These are phyloP conservation scores for Gobiocypris rarus DNA, from an alignment of 2,113 vertebrate genomes.

Conservation along the genomic window DNA sequence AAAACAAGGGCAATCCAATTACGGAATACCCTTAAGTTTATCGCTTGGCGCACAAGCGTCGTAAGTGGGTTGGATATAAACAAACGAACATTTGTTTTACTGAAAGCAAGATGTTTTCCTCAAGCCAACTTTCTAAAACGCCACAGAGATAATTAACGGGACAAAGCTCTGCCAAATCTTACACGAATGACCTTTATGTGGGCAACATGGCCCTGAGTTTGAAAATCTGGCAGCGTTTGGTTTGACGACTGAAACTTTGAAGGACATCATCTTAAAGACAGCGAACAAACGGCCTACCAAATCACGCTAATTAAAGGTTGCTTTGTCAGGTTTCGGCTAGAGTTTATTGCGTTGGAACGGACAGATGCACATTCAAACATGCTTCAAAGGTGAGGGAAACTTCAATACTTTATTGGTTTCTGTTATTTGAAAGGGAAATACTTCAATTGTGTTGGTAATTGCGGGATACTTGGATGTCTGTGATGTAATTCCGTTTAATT, in stretches of 20 bases:
- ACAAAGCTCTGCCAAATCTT: constrained; percentile 43
- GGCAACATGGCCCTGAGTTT: constrained; percentile 23
- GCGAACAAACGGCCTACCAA: constrained; percentile 60
- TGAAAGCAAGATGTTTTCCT: constrained; percentile 38
- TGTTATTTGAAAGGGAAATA: constrained; percentile 57
- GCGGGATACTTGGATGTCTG: constrained; percentile 48
- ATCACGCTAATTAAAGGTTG: constrained; percentile 73
- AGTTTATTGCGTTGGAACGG: constrained; percentile 70
- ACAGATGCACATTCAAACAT: constrained; percentile 63
- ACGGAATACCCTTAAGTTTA: constrained; percentile 21
- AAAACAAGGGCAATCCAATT: constrained; percentile 27
- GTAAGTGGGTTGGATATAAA: background rate
- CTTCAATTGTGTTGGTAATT: constrained; percentile 35
- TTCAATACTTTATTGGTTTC: constrained; percentile 48
- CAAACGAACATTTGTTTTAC: constrained; percentile 44
- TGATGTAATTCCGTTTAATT: constrained; percentile 71
- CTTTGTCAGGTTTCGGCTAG: constrained; percentile 72
- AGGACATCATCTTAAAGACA: constrained; percentile 69
- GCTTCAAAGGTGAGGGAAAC: constrained; percentile 14
- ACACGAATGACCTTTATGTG: constrained; percentile 47
- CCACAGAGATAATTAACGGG: constrained; percentile 54
- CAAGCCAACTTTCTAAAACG: constrained; percentile 42
- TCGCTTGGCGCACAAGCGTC: constrained; percentile 36
- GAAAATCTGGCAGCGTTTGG: constrained; percentile 48
- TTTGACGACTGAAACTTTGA: constrained; percentile 67